Percentiles rank a stretch among this genome's conserved stretches.
These are phyloP conservation scores for Urocynchramus pylzowi DNA, from an alignment of 2,113 vertebrate genomes.

Conservation along the genomic window DNA sequence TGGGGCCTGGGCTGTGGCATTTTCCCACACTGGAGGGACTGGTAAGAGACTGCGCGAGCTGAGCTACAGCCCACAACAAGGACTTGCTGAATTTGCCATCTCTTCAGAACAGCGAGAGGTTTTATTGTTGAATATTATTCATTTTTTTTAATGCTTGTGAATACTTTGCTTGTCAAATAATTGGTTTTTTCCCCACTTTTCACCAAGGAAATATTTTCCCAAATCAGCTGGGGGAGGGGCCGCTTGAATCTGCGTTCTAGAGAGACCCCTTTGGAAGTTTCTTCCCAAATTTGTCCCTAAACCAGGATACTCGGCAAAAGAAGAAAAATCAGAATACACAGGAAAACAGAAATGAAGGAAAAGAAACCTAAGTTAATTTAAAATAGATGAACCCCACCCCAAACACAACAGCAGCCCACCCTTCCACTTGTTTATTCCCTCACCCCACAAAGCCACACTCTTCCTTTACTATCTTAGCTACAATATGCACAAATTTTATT, in stretches of 20 bases:
- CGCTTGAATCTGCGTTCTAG: background rate
- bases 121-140: background rate
- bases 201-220: background rate
- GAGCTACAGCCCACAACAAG: background rate
- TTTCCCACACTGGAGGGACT: background rate
- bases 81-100: background rate
- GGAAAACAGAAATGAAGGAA: background rate
- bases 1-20: fast-evolving
- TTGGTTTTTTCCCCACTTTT: too few species aligned
- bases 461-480: background rate
- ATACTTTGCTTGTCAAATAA: background rate
- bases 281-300: background rate
- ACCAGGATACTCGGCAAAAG: background rate
- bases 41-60: background rate
- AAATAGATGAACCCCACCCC: background rate
- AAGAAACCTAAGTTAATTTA: background rate
- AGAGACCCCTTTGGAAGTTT: background rate
- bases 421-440: background rate
- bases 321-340: background rate
- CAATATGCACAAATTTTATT: background rate
- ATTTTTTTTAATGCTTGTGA: background rate
- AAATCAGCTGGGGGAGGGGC: background rate
- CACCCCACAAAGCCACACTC: background rate
- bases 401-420: background rate
- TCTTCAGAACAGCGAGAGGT: background rate